These are phyloP conservation scores for Cirrhinus mrigala DNA, from an alignment of 2,797 vertebrate genomes.

Conservation along the genomic window DNA sequence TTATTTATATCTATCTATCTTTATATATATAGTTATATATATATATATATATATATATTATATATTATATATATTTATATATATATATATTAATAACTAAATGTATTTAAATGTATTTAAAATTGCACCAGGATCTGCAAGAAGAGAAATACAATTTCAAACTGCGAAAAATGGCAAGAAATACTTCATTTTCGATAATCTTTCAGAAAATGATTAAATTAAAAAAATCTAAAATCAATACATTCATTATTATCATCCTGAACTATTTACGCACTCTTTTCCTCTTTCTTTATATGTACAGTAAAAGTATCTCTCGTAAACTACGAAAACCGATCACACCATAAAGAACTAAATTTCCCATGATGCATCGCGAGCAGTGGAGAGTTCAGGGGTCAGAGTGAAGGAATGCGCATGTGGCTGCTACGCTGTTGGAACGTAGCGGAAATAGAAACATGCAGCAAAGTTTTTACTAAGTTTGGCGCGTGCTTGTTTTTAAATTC, in stretches of 20 bases:
- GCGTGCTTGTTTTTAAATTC: background rate
- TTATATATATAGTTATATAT: too few relatives aligned
- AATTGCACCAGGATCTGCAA: background rate
- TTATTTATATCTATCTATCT: too few relatives aligned
- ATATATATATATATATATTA: too few relatives aligned
- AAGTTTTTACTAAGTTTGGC: slow-evolving; percentile 27
- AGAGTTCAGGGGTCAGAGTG: slow-evolving; percentile 66
- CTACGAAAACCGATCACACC: background rate
- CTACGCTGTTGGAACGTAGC: background rate
- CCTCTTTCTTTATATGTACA: too few relatives aligned
- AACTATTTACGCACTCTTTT: too few relatives aligned
- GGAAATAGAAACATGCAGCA: slow-evolving; percentile 8
- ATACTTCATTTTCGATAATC: background rate
- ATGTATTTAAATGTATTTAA: too few relatives aligned
- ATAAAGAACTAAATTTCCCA: slow-evolving; percentile 72
- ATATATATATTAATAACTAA: too few relatives aligned
- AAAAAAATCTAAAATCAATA: too few relatives aligned
- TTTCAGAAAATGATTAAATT: too few relatives aligned
- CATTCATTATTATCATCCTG: too few relatives aligned
- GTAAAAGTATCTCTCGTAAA: too few relatives aligned
- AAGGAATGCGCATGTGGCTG: slow-evolving; percentile 56
- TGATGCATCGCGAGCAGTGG: slow-evolving; percentile 65
- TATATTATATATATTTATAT: too few relatives aligned
- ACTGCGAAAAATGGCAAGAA: background rate
- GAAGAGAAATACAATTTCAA: background rate